These are phyloP conservation scores for Tyto alba DNA, from an alignment of 2,113 vertebrate genomes.

Conservation along the genomic window DNA sequence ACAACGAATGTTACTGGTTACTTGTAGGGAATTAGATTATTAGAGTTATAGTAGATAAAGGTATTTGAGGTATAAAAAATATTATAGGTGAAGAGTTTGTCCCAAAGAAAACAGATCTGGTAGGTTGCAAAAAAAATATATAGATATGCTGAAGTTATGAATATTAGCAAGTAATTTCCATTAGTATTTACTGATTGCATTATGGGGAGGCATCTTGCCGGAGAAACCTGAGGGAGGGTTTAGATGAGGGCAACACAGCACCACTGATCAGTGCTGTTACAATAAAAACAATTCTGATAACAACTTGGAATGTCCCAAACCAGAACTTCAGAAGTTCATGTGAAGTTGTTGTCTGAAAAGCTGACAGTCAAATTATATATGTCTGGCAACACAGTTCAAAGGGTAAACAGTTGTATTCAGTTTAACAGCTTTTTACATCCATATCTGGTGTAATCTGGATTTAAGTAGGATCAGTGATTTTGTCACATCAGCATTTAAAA, in stretches of 20 bases:
- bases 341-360: not conserved
- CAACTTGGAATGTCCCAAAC: not conserved
- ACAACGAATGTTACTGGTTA: not conserved
- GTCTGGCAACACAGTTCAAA: not conserved
- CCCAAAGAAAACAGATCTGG: not conserved
- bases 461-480: not conserved
- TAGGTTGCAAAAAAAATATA: not conserved
- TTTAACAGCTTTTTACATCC: not conserved
- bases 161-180: not conserved
- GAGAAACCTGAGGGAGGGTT: not conserved
- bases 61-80: not conserved
- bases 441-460: fast-evolving
- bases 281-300: not conserved
- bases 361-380: not conserved
- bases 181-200: not conserved
- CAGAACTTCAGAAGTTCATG: not conserved
- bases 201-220: not conserved
- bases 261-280: not conserved
- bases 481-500: not conserved
- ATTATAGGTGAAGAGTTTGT: not conserved
- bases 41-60: not conserved
- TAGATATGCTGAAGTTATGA: not conserved
- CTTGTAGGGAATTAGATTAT: not conserved
- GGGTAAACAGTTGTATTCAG: not conserved
- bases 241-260: fast-evolving